These are phyloP conservation scores for Tineola bisselliella DNA, from an alignment of 2,888 invertebrate genomes.

Conservation along the genomic window DNA sequence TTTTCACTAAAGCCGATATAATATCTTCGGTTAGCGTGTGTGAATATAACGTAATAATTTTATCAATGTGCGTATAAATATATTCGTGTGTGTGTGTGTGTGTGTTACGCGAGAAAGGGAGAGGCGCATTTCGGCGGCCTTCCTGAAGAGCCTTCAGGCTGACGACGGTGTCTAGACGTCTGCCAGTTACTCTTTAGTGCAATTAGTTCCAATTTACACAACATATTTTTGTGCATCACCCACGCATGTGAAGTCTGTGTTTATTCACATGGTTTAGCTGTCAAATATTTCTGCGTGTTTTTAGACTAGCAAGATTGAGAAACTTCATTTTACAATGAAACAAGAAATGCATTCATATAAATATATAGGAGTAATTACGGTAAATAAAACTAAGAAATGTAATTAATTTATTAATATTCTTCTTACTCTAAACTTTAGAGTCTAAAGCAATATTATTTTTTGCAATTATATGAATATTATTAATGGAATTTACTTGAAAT, in stretches of 20 bases:
- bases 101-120: not conserved
- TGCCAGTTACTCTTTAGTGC: constrained; percentile 29
- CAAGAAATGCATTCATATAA: too few relatives aligned
- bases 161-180: constrained; percentile 56
- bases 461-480: too few relatives aligned
- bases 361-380: too few relatives aligned
- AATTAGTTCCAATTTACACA: constrained; percentile 7
- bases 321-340: too few relatives aligned
- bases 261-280: not conserved
- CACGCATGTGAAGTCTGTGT: not conserved
- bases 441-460: too few relatives aligned
- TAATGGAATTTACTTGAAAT: too few relatives aligned
- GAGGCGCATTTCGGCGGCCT: constrained; percentile 25
- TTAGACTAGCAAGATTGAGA: too few relatives aligned
- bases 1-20: not conserved
- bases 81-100: not conserved
- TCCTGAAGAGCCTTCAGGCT: constrained; percentile 49
- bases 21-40: not conserved
- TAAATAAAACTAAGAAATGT: too few relatives aligned
- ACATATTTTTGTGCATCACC: not conserved
- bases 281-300: not conserved
- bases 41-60: not conserved
- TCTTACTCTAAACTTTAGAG: too few relatives aligned
- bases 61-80: too few relatives aligned
- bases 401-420: too few relatives aligned